phyloP scores from a whole-genome alignment of 2,797 vertebrate species.

The Labroides dimidiatus region DNA sequence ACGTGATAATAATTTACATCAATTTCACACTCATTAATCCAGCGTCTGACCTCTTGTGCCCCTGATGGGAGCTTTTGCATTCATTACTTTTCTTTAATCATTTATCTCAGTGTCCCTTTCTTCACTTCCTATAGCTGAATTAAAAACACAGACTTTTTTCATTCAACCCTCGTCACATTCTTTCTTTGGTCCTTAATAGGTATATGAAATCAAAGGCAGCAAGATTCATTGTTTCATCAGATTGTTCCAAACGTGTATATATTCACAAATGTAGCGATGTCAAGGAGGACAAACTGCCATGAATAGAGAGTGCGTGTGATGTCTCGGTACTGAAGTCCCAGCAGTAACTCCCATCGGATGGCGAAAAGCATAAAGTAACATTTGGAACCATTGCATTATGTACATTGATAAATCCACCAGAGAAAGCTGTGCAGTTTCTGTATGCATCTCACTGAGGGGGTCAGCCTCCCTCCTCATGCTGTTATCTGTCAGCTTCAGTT shows the following conservation, averaged over 20 bases:
- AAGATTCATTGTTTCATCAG: conserved; percentile 11
- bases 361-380: too few relatives aligned
- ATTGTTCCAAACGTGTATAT: conserved; percentile 9
- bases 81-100: not conserved
- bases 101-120: not conserved
- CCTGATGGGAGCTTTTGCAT: conserved; percentile 1
- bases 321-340: too few relatives aligned
- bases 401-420: too few relatives aligned
- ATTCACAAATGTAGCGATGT: not conserved
- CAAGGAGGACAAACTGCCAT: too few relatives aligned
- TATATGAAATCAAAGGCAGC: not conserved
- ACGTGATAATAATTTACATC: not conserved
- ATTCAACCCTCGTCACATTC: not conserved
- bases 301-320: too few relatives aligned
- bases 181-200: not conserved
- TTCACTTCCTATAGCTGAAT: not conserved
- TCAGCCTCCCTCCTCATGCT: too few relatives aligned
- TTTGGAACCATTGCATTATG: too few relatives aligned
- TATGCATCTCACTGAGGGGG: too few relatives aligned
- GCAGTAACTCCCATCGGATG: too few relatives aligned
- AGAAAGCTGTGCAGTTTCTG: too few relatives aligned
- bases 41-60: not conserved
- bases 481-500: too few relatives aligned
- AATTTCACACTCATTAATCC: conserved; percentile 18
- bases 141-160: too few relatives aligned